Evolutionary conservation across 2,113 vertebrate genomes (phyloP).

Genomic region (Oncorhynchus clarkii): DNA sequence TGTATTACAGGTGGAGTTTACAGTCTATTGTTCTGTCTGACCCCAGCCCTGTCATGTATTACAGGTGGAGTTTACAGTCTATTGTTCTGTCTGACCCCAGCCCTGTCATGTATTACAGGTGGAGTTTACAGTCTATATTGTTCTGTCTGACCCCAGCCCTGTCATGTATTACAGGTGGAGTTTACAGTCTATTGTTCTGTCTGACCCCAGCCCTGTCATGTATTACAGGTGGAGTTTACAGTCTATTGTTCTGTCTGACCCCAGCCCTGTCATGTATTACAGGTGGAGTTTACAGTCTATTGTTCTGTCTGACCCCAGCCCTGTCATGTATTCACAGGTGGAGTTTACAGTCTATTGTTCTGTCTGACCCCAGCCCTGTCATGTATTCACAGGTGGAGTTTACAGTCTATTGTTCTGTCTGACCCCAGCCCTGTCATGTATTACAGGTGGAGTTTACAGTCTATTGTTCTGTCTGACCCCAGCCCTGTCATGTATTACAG

Average conservation of each 20-base stretch:
- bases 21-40: background rate
- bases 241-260: background rate
- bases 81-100: background rate
- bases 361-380: conserved; percentile 28
- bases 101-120: conserved; percentile 41
- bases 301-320: background rate
- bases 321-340: conserved; percentile 42
- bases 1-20: conserved; percentile 22
- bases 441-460: too few species aligned
- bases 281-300: background rate
- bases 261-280: conserved; percentile 41
- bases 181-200: too few species aligned
- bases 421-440: too few species aligned
- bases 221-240: conserved; percentile 7
- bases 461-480: too few species aligned
- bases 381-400: conserved; percentile 84
- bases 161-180: conserved; percentile 38
- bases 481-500: too few species aligned
- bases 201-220: conserved; percentile 35
- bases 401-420: background rate
- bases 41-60: conserved; percentile 40
- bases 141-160: conserved; percentile 2
- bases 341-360: too few species aligned
- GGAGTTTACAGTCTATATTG: too few species aligned
- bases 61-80: background rate